Evolutionary conservation across 1,140 invertebrate genomes (phyloP).

Genomic region (Aleiodes sp.): DNA sequence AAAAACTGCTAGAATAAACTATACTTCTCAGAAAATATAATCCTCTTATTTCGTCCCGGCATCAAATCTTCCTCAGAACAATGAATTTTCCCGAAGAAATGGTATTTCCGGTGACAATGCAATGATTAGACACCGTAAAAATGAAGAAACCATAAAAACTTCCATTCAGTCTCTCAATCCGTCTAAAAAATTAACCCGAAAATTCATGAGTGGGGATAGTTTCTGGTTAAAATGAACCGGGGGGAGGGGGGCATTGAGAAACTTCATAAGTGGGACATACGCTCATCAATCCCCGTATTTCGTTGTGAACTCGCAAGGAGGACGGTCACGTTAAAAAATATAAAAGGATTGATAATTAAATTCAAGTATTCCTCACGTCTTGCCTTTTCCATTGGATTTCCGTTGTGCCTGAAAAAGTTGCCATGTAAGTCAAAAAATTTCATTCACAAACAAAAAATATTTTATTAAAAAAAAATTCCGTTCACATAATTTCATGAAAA

Average conservation of each 20-base stretch:
- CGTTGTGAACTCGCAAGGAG: conserved; percentile 54
- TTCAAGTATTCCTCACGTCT: no score
- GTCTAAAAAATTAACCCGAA: background rate
- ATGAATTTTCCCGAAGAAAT: no score
- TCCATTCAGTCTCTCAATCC: no score
- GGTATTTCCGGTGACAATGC: no score
- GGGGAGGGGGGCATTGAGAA: conserved; percentile 35
- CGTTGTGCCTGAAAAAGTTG: conserved; percentile 17
- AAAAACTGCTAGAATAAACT: no score
- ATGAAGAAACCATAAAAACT: no score
- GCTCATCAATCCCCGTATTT: conserved; percentile 60
- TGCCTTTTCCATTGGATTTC: background rate
- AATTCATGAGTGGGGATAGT: background rate
- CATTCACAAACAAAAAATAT: conserved; percentile 4
- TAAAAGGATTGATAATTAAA: no score
- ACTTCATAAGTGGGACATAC: conserved; percentile 61
- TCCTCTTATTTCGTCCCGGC: no score
- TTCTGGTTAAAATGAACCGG: conserved; percentile 39
- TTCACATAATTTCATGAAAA: background rate
- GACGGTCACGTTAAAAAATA: conserved; percentile 48
- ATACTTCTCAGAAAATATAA: no score
- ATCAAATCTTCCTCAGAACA: no score
- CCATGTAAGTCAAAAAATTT: conserved; percentile 19
- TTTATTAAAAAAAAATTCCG: conserved; percentile 15
- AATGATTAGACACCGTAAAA: no score